Percentiles rank a stretch among this genome's conserved stretches.
phyloP scores from a whole-genome alignment of 2,797 vertebrate species.

The Crocodylus rhombifer region DNA sequence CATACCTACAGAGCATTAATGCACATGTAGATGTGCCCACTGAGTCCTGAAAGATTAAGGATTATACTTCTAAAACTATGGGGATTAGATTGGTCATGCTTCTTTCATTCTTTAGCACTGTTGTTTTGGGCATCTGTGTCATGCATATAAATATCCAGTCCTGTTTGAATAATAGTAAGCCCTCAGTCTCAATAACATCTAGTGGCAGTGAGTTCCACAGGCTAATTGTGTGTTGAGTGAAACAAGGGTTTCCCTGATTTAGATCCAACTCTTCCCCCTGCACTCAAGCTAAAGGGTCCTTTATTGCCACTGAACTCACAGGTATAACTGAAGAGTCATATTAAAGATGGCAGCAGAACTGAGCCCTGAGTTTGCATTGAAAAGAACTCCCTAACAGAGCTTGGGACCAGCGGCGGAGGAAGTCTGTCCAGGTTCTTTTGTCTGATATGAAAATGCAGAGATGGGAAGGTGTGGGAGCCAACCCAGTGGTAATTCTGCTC shows the following conservation, averaged over 20 bases:
- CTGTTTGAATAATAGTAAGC: neutral
- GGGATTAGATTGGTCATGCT: neutral
- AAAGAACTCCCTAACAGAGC: conserved; percentile 52
- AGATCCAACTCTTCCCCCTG: neutral
- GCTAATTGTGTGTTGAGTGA: fast-evolving
- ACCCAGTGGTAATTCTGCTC: neutral
- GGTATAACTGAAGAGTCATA: conserved; percentile 47
- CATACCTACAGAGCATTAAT: too few relatives aligned
- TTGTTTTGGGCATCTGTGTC: neutral
- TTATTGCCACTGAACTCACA: conserved; percentile 47
- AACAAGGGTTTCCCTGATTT: neutral
- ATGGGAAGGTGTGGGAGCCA: neutral
- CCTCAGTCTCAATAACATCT: neutral
- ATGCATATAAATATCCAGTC: fast-evolving
- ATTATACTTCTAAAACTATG: neutral
- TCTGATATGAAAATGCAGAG: neutral
- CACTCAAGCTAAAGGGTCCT: neutral
- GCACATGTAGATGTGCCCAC: too few relatives aligned
- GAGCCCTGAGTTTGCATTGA: conserved; percentile 55
- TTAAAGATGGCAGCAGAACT: conserved; percentile 31
- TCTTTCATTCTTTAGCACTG: neutral
- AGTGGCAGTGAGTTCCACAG: fast-evolving
- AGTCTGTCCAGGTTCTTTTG: neutral
- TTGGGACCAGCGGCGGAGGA: neutral
- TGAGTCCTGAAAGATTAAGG: neutral